Conservation (phyloP, 1,140 invertebrate genomes). For the Hyphantria cunea region DNA sequence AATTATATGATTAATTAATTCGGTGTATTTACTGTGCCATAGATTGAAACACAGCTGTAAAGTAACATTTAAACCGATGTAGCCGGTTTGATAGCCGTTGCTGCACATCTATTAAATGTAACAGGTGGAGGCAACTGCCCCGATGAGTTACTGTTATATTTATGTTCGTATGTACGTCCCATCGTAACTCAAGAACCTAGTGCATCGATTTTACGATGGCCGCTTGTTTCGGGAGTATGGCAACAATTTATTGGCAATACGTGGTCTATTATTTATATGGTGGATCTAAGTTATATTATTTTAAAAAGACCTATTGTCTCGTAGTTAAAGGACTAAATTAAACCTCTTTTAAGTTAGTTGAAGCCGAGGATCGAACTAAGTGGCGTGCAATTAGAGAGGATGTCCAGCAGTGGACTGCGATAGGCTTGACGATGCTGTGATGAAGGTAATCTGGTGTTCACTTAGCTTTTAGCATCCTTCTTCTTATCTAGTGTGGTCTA, state of each 20-base stretch:
- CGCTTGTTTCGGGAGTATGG: constrained; percentile 28
- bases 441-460: too few relatives aligned
- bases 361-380: too few relatives aligned
- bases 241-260: constrained; percentile 27
- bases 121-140: constrained; percentile 60
- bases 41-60: constrained; percentile 5
- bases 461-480: too few relatives aligned
- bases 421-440: too few relatives aligned
- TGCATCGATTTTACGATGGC: constrained; percentile 57
- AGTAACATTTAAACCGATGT: constrained; percentile 8
- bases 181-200: constrained; percentile 65
- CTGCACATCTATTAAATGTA: constrained; percentile 56
- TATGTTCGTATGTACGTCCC: constrained; percentile 61
- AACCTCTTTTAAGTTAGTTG: too few relatives aligned
- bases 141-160: constrained; percentile 69
- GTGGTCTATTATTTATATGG: constrained; percentile 27
- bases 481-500: too few relatives aligned
- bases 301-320: background rate
- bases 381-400: too few relatives aligned
- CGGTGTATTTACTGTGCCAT: background rate
- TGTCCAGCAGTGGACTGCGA: too few relatives aligned
- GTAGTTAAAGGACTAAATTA: too few relatives aligned
- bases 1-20: too few relatives aligned
- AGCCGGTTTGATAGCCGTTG: constrained; percentile 44
- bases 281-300: constrained; percentile 1